Evolutionary conservation across 2,797 vertebrate genomes (phyloP), one percentile per base, ranked within the genome.

Genomic region (Neomorphus geoffroyi): DNA sequence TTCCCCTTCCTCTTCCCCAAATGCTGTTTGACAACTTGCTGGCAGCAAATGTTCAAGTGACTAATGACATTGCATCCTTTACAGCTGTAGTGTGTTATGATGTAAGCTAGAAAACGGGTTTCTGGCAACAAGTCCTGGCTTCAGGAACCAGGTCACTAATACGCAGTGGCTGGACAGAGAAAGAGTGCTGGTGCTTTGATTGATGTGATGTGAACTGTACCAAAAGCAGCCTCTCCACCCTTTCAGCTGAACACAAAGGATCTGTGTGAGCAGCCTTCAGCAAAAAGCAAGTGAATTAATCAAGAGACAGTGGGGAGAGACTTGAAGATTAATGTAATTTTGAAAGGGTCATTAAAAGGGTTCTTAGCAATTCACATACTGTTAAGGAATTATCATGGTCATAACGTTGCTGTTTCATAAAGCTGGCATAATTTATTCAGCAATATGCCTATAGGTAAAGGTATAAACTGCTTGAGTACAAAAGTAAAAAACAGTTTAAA

Each of bases 31-130:
- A 92, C 48, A 73, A 33, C 41, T 37, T 65, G 53, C 74, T 87
- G 80, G 92, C 89, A 94, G 78, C 72, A 92, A 86, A 96, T 66
- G 9, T 60, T 79, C 28, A 95, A 88, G 33, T 92, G 78, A 80
- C 83, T 93, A 93, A 93, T 83, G 67, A 13, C 0, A 4, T 80
- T 96, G 71, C 53, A 86, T 91, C 74, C 19, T 90, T 61, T 93
- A 45, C 39, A 92, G 86, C 53, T 91, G 35, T 51, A 70, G n/a
- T 4, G 61, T 53, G 92, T 64, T 87, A 71, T 39, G 83, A 16
- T 11, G 17, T 28, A 73, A 71, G 56, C 66, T 86, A 67, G 56
- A 84, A 71, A 86, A 88, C 46, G 33, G 24, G 21, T 80, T 94
- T 94, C 39, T 95, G 87, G 71, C 45, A 65, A 56, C 43, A 23